Evolutionary conservation across 1,140 invertebrate genomes (phyloP), one percentile per base, ranked within the genome.

Genomic region (Neodiprion pinetum): DNA sequence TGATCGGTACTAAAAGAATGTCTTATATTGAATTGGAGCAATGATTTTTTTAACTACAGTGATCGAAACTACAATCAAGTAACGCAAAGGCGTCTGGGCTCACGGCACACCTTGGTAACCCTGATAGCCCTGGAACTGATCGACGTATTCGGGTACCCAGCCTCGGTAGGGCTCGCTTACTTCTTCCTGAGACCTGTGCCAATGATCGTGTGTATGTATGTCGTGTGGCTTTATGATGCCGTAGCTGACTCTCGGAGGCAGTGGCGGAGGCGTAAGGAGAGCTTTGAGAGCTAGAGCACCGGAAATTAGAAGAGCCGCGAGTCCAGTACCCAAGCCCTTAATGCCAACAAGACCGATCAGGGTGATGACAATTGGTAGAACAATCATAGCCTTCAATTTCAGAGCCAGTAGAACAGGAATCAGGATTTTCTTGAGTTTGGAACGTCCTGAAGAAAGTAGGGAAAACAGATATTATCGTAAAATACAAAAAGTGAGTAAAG

Each of bases 311-410:
- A 93, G 85, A 2, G 93, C 91, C 76, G 92, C 84, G n/a, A 93
- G 80, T 61, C 92, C 91, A 28, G 90, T 89, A 66, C 91, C 91
- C 7, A 93, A 85, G 67, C 91, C 92, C 78, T 93, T 93, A 77
- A 93, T 89, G 1, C 92, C 90, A 66, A 93, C 88, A 49, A 93
- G 82, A 17, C 90, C 90, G 70, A 93, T 90, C 49, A 90, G 76
- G 9, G 91, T 91, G 49, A 93, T 88, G 40, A 93, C 75, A 14
- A 92, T 88, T n/a, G 92, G 92, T 53, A 93, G 78, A 48, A 93
- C 83, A 10, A 93, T 90, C 28, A 90, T 85, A 28, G 90, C 89
- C 83, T 93, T 93, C 77, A 94, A 78, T 80, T 92, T 92, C 76
- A 94, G 80, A 23, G 89, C 87, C 72, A 94, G 80, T 4, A 93